A percentile compares a stretch with the other conserved stretches of the same genome.
phyloP scores from a whole-genome alignment of 1,140 invertebrate species.

The Metaphire vulgaris region DNA sequence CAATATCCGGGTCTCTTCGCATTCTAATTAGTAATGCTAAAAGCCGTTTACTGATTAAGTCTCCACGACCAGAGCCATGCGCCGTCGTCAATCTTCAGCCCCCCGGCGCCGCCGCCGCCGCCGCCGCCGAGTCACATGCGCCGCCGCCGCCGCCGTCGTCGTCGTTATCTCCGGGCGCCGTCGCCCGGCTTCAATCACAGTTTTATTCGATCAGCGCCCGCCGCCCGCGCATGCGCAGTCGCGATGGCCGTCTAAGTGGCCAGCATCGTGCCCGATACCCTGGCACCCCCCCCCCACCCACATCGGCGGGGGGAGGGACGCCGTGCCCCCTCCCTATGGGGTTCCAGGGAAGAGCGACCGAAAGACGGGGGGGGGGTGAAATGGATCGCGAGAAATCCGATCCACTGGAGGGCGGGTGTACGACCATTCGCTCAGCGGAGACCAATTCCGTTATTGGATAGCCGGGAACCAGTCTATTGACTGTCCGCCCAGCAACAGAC shows the following conservation, averaged over 20 bases:
- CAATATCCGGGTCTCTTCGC: too few species aligned
- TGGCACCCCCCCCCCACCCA: neutral
- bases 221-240: neutral
- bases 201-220: neutral
- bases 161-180: neutral
- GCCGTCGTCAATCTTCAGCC: too few species aligned
- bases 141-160: neutral
- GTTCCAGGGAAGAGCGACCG: neutral
- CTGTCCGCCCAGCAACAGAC: neutral
- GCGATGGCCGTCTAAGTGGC: neutral
- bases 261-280: neutral
- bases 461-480: neutral
- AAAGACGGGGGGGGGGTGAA: neutral
- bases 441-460: neutral
- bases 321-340: neutral
- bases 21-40: neutral
- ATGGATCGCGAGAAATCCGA: neutral
- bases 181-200: too few species aligned
- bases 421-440: neutral
- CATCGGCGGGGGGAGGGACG: too few species aligned
- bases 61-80: neutral
- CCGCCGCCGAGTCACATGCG: neutral
- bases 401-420: neutral
- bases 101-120: too few species aligned
- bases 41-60: slow-evolving; percentile 2